Percentiles rank a stretch among this genome's conserved stretches.
These are phyloP conservation scores for Diaprepes abbreviatus DNA, from an alignment of 2,888 invertebrate genomes.

Conservation along the genomic window DNA sequence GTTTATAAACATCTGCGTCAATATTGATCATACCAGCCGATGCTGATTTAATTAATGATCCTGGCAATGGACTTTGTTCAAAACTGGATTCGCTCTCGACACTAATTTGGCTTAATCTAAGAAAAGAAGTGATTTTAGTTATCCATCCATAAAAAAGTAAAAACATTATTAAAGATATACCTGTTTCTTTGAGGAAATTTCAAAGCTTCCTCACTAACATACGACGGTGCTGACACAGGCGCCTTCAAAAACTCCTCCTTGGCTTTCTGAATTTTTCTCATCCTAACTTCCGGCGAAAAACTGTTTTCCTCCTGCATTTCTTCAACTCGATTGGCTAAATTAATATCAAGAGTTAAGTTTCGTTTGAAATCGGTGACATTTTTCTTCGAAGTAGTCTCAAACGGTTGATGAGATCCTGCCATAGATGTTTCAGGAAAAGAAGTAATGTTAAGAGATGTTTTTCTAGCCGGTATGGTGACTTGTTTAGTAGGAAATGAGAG, in stretches of 20 bases:
- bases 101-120: slow-evolving; percentile 73
- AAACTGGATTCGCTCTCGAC: slow-evolving; percentile 74
- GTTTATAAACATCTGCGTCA: slow-evolving; percentile 73
- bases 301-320: background rate
- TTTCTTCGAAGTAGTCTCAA: background rate
- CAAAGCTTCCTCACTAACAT: slow-evolving; percentile 50
- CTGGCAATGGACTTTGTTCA: slow-evolving; percentile 64
- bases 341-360: slow-evolving; percentile 44
- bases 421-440: background rate
- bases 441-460: slow-evolving; percentile 32
- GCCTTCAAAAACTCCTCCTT: slow-evolving; percentile 78
- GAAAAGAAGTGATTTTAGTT: no score
- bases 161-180: slow-evolving; percentile 21
- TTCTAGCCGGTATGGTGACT: slow-evolving; percentile 65
- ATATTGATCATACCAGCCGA: slow-evolving; percentile 85
- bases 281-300: slow-evolving; percentile 66
- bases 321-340: slow-evolving; percentile 21
- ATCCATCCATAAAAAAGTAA: background rate
- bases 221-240: slow-evolving; percentile 52
- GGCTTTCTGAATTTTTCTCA: slow-evolving; percentile 77
- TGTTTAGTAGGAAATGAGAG: slow-evolving; percentile 58
- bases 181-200: slow-evolving; percentile 61
- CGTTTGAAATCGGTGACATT: slow-evolving; percentile 5
- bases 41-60: slow-evolving; percentile 77
- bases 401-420: background rate